Evolutionary conservation across 1,140 invertebrate species (phyloP), one percentile per base, ranked within the genome.

Genomic region (Drosophila pectinifera): DNA sequence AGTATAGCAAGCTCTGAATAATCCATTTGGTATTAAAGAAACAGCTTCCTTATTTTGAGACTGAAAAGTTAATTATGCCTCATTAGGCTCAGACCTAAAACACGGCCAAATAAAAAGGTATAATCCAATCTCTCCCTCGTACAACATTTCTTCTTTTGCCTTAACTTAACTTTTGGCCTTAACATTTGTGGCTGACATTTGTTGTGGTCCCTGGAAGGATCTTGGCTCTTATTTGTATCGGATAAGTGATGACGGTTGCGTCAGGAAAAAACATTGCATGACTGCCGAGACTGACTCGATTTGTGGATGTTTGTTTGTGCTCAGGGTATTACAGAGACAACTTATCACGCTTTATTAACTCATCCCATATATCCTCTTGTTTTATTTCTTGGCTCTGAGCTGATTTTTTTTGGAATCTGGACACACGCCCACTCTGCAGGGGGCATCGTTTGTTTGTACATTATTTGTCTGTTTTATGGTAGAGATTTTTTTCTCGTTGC

Each of bases 341-440:
- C 79, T 69, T 83, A 83, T 78, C 80, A 79, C 67, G 83, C 64
- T 83, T 59, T 77, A 69, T 73, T 76, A 88, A 76, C 62, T 74
- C 49, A 41, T 46, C 11, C 56, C 45, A 55, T 49, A 78, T 65
- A 63, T 59, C 20, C 26, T 43, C 31, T 14, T 55, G 42, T 55
- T 51, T 75, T 58, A 48, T 42, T 39, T 77, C 55, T 55, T 53
- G 49, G 31, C 49, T 34, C 49, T 53, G 28, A 31, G 10, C 7
- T 64, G 24, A 28, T 42, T 16, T 18, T 28, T 38, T 3, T 34
- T 14, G 14, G 22, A 61, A 55, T 80, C 59, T 67, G 64, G 26
- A 28, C 16, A 39, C 10, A 48, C 64, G 51, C 31, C 41, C 67
- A 39, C 67, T 14, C 42, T 16, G 18, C 64, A 18, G 49, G 64